These are phyloP conservation scores for Camponotus pennsylvanicus DNA, from an alignment of 1,140 invertebrate genomes.

Conservation along the genomic window DNA sequence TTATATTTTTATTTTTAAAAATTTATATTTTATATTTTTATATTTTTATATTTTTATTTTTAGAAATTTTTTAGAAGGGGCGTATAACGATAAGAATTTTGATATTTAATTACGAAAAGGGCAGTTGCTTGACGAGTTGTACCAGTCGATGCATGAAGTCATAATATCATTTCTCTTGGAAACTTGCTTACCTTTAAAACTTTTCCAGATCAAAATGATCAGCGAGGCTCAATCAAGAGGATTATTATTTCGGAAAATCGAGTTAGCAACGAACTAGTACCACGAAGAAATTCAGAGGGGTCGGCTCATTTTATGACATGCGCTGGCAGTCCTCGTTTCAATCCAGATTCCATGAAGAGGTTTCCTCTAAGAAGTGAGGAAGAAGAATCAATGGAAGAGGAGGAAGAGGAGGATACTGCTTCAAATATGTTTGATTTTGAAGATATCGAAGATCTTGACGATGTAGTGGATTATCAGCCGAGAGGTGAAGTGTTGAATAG, in stretches of 20 bases:
- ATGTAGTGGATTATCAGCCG: conserved; percentile 84
- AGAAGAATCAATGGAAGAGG: conserved; percentile 81
- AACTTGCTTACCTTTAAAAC: conserved; percentile 47
- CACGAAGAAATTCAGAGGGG: conserved; percentile 82
- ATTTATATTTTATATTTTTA: background rate
- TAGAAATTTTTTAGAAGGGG: background rate
- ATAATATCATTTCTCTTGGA: background rate
- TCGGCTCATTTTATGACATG: conserved; percentile 84
- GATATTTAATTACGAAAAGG: conserved; percentile 34
- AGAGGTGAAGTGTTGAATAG: conserved; percentile 80
- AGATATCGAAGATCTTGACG: conserved; percentile 83
- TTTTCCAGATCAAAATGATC: conserved; percentile 65
- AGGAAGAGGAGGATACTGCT: conserved; percentile 67
- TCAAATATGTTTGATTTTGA: conserved; percentile 83
- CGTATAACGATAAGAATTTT: background rate
- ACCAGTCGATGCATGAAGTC: background rate
- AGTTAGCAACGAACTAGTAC: conserved; percentile 53
- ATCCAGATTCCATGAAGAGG: conserved; percentile 70
- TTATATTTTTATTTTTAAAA: background rate
- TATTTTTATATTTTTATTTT: background rate
- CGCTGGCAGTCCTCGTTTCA: conserved; percentile 81
- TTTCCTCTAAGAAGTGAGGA: conserved; percentile 78
- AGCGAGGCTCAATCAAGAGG: conserved; percentile 63
- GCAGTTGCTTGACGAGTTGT: conserved; percentile 28
- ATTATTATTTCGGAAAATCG: conserved; percentile 74